Conservation (phyloP, 1,140 invertebrate genomes). For the Ylistrum balloti region DNA sequence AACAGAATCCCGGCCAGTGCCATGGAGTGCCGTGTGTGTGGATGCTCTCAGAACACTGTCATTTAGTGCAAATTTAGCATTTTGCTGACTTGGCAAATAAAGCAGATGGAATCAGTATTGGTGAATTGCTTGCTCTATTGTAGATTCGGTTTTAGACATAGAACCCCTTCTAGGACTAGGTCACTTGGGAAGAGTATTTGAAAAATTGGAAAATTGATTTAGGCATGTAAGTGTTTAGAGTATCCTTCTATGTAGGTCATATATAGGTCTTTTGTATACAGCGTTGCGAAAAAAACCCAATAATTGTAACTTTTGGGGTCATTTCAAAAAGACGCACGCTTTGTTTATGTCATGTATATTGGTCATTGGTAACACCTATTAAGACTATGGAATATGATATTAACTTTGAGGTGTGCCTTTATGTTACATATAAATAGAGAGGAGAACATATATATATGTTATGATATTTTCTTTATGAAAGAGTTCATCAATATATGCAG, state of each 20-base stretch:
- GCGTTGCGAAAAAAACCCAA: not conserved
- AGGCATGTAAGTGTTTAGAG: not conserved
- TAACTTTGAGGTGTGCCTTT: too few species aligned
- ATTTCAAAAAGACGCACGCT: too few species aligned
- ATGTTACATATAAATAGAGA: too few species aligned
- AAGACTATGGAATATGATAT: too few species aligned
- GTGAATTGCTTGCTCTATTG: not conserved
- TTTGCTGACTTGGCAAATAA: constrained; percentile 34
- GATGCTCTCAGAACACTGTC: not conserved
- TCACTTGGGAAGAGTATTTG: not conserved
- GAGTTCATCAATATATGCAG: too few species aligned
- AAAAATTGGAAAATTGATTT: constrained; percentile 30
- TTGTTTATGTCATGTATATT: too few species aligned
- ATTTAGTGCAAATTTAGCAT: constrained; percentile 40
- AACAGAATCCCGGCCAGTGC: constrained; percentile 16
- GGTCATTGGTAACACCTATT: too few species aligned
- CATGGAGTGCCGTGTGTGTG: not conserved
- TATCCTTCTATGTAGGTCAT: not conserved
- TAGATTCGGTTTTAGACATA: not conserved
- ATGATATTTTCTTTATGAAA: too few species aligned
- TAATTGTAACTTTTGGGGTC: not conserved
- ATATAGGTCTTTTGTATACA: not conserved
- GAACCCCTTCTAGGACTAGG: not conserved
- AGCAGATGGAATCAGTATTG: constrained; percentile 16
- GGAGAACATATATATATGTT: too few species aligned